A percentile compares a stretch with the other conserved stretches of the same genome.
Conservation (phyloP, 2,888 invertebrate genomes). For the Spicauda simplicius region DNA sequence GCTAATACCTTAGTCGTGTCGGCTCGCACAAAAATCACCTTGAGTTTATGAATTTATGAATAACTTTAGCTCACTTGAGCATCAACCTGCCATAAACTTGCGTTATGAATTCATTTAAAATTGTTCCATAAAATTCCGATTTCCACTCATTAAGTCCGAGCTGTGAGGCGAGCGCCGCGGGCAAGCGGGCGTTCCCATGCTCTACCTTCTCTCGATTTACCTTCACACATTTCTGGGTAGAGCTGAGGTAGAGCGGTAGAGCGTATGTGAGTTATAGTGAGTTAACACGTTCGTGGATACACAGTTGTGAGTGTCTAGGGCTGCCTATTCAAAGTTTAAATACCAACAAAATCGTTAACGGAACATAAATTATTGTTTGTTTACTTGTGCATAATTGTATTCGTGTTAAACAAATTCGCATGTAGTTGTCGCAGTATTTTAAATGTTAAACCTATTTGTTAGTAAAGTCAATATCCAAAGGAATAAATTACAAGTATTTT, state of each 20-base stretch:
- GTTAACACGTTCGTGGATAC: constrained; percentile 60
- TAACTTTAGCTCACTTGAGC: constrained; percentile 5
- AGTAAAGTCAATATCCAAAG: too few species aligned
- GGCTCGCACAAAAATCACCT: constrained; percentile 22
- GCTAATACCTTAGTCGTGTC: constrained; percentile 15
- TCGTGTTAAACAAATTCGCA: too few species aligned
- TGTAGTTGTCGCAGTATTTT: too few species aligned
- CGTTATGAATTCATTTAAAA: constrained; percentile 41
- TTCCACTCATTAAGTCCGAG: constrained; percentile 67
- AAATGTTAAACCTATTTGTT: too few species aligned
- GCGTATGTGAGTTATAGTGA: constrained; percentile 40
- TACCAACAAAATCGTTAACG: background rate
- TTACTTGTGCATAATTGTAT: too few species aligned
- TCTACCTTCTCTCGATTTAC: constrained; percentile 52
- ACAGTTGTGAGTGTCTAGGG: constrained; percentile 50
- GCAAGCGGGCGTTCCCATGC: constrained; percentile 66
- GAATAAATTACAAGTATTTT: too few species aligned
- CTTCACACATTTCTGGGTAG: constrained; percentile 30
- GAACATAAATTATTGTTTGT: background rate
- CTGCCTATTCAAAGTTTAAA: background rate
- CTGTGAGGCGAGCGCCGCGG: constrained; percentile 58
- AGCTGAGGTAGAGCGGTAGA: background rate
- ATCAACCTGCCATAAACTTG: constrained; percentile 32
- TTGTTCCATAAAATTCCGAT: constrained; percentile 55
- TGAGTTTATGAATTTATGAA: constrained; percentile 27